Conservation (phyloP, 2,888 invertebrate genomes). For the Morpho deidamia region DNA sequence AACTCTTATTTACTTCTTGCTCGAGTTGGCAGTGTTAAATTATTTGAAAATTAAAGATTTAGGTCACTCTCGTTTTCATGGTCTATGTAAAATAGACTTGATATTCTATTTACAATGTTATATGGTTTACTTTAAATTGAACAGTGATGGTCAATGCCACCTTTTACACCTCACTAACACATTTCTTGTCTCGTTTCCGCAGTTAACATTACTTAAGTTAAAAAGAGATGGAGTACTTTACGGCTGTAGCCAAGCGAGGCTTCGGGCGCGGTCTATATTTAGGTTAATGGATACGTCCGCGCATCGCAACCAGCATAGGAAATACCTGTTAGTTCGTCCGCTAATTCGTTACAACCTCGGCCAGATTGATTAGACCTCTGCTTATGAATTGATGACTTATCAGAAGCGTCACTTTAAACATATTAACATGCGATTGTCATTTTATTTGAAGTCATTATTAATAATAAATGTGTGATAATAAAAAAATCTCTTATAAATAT, state of each 20-base stretch:
- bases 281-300: slow-evolving; percentile 78
- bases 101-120: not conserved
- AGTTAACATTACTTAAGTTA: slow-evolving; percentile 9
- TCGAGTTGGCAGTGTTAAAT: too few relatives aligned
- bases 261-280: slow-evolving; percentile 74
- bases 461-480: too few relatives aligned
- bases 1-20: too few relatives aligned
- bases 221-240: slow-evolving; percentile 30
- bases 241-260: slow-evolving; percentile 48
- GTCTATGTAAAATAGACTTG: too few relatives aligned
- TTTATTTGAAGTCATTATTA: too few relatives aligned
- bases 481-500: too few relatives aligned
- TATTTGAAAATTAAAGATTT: too few relatives aligned
- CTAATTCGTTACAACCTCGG: slow-evolving; percentile 38
- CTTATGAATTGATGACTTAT: slow-evolving; percentile 3
- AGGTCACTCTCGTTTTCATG: too few relatives aligned
- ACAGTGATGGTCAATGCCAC: slow-evolving; percentile 10
- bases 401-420: not conserved
- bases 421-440: too few relatives aligned
- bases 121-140: not conserved
- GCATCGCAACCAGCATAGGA: slow-evolving; percentile 61
- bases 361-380: slow-evolving; percentile 28
- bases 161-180: slow-evolving; percentile 1
- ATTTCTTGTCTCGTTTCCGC: slow-evolving; percentile 1
- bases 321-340: slow-evolving; percentile 68